Evolutionary conservation across 1,140 invertebrate species (phyloP).

Genomic region (Heliothis subflexa): DNA sequence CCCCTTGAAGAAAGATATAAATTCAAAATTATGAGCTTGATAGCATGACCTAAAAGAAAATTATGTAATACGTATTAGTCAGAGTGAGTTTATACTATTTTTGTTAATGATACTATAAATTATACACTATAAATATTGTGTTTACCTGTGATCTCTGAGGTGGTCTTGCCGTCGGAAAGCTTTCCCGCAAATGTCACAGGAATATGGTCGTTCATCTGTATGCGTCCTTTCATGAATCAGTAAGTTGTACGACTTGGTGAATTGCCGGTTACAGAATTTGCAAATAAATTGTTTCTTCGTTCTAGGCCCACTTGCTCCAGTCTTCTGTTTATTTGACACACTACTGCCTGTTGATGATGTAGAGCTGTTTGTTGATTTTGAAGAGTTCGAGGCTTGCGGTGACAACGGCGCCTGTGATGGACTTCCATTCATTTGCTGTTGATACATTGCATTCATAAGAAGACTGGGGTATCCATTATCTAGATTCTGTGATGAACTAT

Average conservation of each 20-base stretch:
- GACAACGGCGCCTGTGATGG: conserved; percentile 79
- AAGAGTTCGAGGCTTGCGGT: conserved; percentile 77
- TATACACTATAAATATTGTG: conserved; percentile 32
- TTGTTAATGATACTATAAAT: background rate
- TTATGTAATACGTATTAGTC: background rate
- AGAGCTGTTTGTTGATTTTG: conserved; percentile 81
- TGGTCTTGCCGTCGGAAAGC: conserved; percentile 98
- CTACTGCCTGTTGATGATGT: conserved; percentile 85
- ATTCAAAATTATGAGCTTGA: conserved; percentile 33
- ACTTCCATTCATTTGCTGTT: conserved; percentile 85
- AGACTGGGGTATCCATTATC: conserved; percentile 87
- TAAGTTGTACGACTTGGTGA: conserved; percentile 99
- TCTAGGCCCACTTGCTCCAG: conserved; percentile 88
- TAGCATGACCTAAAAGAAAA: background rate
- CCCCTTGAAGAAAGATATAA: conserved; percentile 38
- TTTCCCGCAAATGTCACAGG: conserved; percentile 99
- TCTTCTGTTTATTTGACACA: conserved; percentile 86
- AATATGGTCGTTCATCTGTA: conserved; percentile 98
- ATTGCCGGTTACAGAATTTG: conserved; percentile 98
- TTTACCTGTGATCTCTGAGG: conserved; percentile 96
- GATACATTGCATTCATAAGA: conserved; percentile 88
- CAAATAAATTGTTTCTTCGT: conserved; percentile 99
- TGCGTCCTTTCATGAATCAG: conserved; percentile 99
- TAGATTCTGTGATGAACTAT: conserved; percentile 83
- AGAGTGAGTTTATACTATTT: background rate